Conservation (phyloP, 2,797 vertebrate species). For the Rhadinocentrus ornatus region DNA sequence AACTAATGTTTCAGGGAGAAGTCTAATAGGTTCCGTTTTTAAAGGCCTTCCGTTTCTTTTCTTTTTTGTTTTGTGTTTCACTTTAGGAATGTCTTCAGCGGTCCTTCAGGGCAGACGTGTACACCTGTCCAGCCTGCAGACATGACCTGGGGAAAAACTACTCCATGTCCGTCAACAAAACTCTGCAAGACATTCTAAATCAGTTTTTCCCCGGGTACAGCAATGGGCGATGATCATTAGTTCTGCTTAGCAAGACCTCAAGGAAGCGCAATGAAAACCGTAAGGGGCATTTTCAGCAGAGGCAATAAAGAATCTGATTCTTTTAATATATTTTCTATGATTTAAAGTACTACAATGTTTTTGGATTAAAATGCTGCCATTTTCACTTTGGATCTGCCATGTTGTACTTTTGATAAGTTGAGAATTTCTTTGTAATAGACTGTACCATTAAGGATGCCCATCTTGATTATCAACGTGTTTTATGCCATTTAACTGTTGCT, state of each 20-base stretch:
- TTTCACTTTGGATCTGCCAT: conserved; percentile 54
- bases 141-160: conserved; percentile 91
- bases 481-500: conserved; percentile 55
- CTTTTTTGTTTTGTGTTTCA: neutral
- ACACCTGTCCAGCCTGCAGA: conserved; percentile 95
- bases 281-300: conserved; percentile 74
- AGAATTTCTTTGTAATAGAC: conserved; percentile 46
- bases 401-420: conserved; percentile 54
- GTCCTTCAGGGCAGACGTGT: conserved; percentile 94
- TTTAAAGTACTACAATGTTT: conserved; percentile 69
- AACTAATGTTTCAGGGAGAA: neutral
- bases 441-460: conserved; percentile 48
- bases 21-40: neutral
- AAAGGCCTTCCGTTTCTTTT: neutral
- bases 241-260: conserved; percentile 29
- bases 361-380: conserved; percentile 60
- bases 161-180: conserved; percentile 88
- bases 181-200: conserved; percentile 88
- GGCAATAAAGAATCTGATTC: conserved; percentile 79
- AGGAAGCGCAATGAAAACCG: conserved; percentile 68
- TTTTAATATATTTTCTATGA: conserved; percentile 85
- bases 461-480: conserved; percentile 15
- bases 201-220: conserved; percentile 98
- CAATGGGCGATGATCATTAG: conserved; percentile 89
- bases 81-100: conserved; percentile 93